Base-by-base conservation (phyloP, 2,888 invertebrate genomes). In the Invenusta paracnida region DNA sequence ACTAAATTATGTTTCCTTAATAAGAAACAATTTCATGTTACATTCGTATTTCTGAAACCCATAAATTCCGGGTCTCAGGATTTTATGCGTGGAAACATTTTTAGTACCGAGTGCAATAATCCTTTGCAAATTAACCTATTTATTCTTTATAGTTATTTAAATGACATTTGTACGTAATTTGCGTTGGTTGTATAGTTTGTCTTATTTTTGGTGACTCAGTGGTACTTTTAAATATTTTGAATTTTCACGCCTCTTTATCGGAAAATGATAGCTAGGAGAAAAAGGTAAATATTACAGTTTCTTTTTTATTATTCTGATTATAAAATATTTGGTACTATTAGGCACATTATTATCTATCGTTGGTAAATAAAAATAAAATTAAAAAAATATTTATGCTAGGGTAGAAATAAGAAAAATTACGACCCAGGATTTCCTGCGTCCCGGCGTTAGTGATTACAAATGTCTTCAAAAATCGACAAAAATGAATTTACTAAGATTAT, bases 181-280 rank as follows among this genome's bases (percentile, higher is more conserved):
- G 5, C 73, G 73, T 73, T 23, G 23, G 5, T 73, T 73, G 27
- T 73, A 13, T 73, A 73, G 23, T 13, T 73, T 13, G 23, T 73
- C 5, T 73, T 73, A 73, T 73, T 73, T 73, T 73, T 73, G 73
- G 23, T 73, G 73, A 73, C 73, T 73, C 73, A 73, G 73, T 23
- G 73, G 73, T 73, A 23, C 11, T 13, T 73, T 73, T 23, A 73
- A 73, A 73, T 73, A 73, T 73, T 73, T 73, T n/a, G n/a, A n/a
- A n/a, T n/a, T 73, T 73, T 73, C 73, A 5, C 73, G 27, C 73
- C 73, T 73, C 73, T 73, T 73, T 23, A 13, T n/a, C 5, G 11
- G 2, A 73, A 73, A 73, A 48, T 48, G 17, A 48, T 17, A 48
- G 17, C 48, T 11, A 48, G 48, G 48, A 48, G 48, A 17, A 5